Conservation (phyloP, 2,113 vertebrate species). For the Campylorhamphus procurvoides region DNA sequence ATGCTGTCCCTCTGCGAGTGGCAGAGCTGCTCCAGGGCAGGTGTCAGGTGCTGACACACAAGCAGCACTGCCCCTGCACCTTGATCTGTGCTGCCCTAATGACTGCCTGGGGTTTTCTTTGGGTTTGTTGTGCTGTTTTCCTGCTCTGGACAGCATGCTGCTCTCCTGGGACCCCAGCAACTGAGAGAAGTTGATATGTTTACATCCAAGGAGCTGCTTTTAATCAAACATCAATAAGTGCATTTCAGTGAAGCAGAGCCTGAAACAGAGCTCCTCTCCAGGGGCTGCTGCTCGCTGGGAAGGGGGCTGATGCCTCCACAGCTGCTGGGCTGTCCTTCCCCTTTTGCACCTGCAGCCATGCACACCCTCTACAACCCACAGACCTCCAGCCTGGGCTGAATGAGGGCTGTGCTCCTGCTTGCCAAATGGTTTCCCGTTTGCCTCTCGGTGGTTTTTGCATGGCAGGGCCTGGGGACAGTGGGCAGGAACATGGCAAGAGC, state of each 20-base stretch:
- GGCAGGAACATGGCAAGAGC: not conserved
- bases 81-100: rapidly evolving
- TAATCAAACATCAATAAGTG: conserved; percentile 67
- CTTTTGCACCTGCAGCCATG: rapidly evolving
- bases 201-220: conserved; percentile 57
- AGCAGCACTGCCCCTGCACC: not conserved
- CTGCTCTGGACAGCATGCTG: not conserved
- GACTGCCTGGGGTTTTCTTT: not conserved
- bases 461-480: not conserved
- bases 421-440: not conserved
- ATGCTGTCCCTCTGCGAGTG: not conserved
- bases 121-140: not conserved
- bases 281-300: not conserved
- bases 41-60: rapidly evolving
- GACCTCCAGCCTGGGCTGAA: not conserved
- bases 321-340: not conserved
- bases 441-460: rapidly evolving
- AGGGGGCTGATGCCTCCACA: not conserved
- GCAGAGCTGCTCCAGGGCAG: not conserved
- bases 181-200: conserved; percentile 47
- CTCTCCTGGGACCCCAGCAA: conserved; percentile 28
- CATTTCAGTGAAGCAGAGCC: conserved; percentile 19
- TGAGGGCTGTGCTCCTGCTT: not conserved
- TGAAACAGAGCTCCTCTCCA: conserved; percentile 18
- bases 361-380: not conserved